Evolutionary conservation across 2,113 vertebrate species (phyloP).

Genomic region (Perognathus longimembris): DNA sequence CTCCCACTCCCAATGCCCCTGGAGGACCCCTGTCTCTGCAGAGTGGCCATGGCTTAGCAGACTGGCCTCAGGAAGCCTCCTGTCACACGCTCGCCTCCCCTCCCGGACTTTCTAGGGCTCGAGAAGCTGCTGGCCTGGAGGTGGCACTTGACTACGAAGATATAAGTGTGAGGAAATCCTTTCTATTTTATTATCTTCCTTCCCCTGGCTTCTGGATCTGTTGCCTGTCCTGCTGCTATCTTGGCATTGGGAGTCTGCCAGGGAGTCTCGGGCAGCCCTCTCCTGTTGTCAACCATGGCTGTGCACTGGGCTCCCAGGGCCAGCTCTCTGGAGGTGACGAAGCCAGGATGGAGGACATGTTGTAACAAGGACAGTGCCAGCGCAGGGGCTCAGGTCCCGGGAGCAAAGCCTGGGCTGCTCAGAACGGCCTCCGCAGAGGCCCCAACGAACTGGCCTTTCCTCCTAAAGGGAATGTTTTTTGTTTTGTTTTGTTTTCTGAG

Average conservation of each 20-base stretch:
- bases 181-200: constrained; percentile 20
- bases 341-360: neutral
- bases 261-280: neutral
- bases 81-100: neutral
- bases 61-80: neutral
- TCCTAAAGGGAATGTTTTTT: constrained; percentile 45
- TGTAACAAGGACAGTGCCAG: neutral
- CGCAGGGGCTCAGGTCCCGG: neutral
- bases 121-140: neutral
- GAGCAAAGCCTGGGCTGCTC: neutral
- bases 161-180: constrained; percentile 24
- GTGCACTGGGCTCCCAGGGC: neutral
- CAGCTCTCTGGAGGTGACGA: neutral
- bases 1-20: neutral
- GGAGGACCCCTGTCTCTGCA: neutral
- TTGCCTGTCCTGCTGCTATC: neutral
- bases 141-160: neutral
- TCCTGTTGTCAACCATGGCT: neutral
- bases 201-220: neutral
- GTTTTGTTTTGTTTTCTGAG: constrained; percentile 55
- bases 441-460: constrained; percentile 42
- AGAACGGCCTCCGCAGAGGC: neutral
- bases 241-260: neutral
- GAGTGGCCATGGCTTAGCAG: constrained; percentile 7
- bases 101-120: neutral